Percentiles rank a stretch among this genome's conserved stretches.
These are phyloP conservation scores for Umimayanthus chanpuru DNA, from an alignment of 92 coral and sea anemone species.

Conservation along the genomic window DNA sequence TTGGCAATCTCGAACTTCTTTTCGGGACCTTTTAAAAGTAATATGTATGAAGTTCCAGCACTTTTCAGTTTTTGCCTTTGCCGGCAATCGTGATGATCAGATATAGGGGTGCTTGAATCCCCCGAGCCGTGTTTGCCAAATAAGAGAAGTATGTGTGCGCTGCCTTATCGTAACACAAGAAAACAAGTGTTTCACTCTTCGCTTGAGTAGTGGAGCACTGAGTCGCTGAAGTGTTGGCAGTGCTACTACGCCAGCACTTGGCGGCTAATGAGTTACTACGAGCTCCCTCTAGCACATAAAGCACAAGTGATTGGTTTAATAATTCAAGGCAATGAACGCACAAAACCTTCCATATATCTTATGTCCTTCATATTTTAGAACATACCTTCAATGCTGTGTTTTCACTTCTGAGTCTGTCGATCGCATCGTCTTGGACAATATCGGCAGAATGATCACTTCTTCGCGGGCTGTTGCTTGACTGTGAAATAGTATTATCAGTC, in stretches of 20 bases:
- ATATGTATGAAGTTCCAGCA: background rate
- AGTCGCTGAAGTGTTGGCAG: background rate
- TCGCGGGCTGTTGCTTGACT: slow-evolving; percentile 16
- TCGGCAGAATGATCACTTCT: background rate
- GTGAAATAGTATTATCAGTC: background rate
- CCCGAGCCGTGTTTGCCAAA: background rate
- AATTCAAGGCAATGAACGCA: background rate
- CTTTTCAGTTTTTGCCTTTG: background rate
- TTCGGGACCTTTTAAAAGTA: too few species aligned
- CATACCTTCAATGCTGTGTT: slow-evolving; percentile 32
- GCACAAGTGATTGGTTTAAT: background rate
- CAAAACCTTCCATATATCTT: background rate
- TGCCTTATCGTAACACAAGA: background rate
- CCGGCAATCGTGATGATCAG: too few species aligned
- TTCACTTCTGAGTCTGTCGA: slow-evolving; percentile 30
- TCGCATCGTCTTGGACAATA: slow-evolving; percentile 1
- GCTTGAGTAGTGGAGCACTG: slow-evolving; percentile 28
- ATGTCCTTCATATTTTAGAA: background rate
- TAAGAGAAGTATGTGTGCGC: background rate
- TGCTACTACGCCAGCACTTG: background rate
- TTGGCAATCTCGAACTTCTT: background rate
- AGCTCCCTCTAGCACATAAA: background rate
- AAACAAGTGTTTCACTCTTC: background rate
- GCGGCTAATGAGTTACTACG: slow-evolving; percentile 9
- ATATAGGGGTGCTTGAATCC: too few species aligned